These are phyloP conservation scores for Leptestheria dahalacensis DNA, from an alignment of 1,140 invertebrate genomes.

Conservation along the genomic window DNA sequence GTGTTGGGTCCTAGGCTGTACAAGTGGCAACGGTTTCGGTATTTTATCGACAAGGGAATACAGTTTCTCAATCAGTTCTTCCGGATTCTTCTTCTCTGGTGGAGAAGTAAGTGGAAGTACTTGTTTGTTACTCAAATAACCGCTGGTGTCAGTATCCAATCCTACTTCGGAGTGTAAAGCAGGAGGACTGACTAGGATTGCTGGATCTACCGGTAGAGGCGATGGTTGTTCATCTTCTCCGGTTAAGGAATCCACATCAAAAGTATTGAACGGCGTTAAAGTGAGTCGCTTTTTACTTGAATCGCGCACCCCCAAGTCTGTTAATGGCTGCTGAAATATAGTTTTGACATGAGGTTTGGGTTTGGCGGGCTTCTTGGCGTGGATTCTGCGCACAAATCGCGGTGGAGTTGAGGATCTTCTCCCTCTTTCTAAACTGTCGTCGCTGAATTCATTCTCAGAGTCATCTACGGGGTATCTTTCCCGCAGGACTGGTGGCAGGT, in stretches of 20 bases:
- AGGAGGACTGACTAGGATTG: background rate
- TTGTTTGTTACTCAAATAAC: background rate
- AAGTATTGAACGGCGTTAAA: background rate
- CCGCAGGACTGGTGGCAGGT: background rate
- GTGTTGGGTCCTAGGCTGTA: background rate
- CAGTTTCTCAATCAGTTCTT: background rate
- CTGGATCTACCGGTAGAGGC: background rate
- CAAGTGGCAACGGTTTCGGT: no score
- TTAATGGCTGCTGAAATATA: background rate
- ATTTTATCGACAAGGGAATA: background rate
- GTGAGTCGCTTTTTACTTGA: background rate
- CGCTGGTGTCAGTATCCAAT: background rate
- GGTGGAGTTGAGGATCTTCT: background rate
- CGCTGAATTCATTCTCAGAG: background rate
- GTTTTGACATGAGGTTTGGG: background rate
- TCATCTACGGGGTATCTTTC: background rate
- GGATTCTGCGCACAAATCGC: background rate
- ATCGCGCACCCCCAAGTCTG: background rate
- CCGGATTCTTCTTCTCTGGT: background rate
- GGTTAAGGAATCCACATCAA: background rate
- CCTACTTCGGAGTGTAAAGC: background rate
- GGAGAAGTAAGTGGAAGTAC: background rate
- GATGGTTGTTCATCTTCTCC: background rate
- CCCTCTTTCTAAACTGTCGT: background rate
- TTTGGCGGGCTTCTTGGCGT: background rate